Percentiles rank a stretch among this genome's conserved stretches.
Evolutionary conservation across 2,888 invertebrate species (phyloP).

Genomic region (Synanthedon formicaeformis): DNA sequence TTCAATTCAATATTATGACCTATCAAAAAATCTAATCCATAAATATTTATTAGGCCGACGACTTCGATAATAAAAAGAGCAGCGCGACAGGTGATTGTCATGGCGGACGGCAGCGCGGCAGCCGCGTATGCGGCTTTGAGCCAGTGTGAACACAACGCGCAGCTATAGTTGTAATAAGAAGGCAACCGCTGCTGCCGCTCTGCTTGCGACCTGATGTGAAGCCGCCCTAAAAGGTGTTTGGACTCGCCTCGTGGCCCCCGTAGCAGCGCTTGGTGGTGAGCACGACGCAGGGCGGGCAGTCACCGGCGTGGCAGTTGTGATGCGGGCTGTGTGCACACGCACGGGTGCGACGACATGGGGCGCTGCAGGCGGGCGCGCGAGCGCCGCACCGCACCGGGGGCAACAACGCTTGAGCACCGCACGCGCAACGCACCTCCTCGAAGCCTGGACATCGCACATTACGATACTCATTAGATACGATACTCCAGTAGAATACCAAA

Average conservation of each 20-base stretch:
- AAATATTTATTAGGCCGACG: constrained; percentile 23
- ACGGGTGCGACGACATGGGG: constrained; percentile 81
- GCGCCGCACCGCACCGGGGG: constrained; percentile 96
- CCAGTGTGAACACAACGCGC: too few relatives aligned
- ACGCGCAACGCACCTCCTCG: constrained; percentile 91
- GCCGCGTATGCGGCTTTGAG: constrained; percentile 56
- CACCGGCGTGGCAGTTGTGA: constrained; percentile 84
- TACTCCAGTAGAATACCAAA: neutral
- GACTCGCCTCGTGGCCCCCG: constrained; percentile 75
- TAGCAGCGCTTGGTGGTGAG: constrained; percentile 85
- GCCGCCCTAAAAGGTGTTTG: too few relatives aligned
- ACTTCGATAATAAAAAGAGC: too few relatives aligned
- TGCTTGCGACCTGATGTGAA: neutral
- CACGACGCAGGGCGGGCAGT: constrained; percentile 87
- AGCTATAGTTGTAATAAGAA: too few relatives aligned
- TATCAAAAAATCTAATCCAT: too few relatives aligned
- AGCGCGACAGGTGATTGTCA: constrained; percentile 88
- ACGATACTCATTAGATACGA: neutral
- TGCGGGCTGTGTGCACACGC: constrained; percentile 85
- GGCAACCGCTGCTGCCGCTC: too few relatives aligned
- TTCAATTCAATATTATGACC: too few relatives aligned
- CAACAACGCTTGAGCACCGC: constrained; percentile 86
- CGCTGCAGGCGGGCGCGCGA: constrained; percentile 82
- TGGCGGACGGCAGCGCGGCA: constrained; percentile 74
- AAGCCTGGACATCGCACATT: constrained; percentile 62